Conservation (phyloP, 2,113 vertebrate genomes). For the Microcebus ravelobensis region DNA sequence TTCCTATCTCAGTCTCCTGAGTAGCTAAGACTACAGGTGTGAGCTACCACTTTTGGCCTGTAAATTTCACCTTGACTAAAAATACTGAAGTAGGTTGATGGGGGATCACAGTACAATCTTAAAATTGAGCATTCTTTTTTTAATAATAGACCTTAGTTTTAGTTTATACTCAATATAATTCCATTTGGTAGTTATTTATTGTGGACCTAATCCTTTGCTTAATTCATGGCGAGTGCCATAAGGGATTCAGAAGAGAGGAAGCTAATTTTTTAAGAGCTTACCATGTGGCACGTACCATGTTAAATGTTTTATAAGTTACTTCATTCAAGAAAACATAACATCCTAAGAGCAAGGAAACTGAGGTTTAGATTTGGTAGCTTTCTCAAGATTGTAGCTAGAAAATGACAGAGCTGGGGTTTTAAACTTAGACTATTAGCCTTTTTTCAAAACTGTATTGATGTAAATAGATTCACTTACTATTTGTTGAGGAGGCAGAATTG, state of each 20-base stretch:
- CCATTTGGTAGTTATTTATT: neutral
- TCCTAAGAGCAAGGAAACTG: neutral
- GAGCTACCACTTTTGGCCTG: too few species aligned
- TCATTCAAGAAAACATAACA: neutral
- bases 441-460: neutral
- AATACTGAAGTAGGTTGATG: neutral
- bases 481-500: neutral
- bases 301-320: neutral
- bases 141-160: neutral
- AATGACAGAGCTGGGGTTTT: neutral
- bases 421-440: neutral
- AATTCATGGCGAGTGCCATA: neutral
- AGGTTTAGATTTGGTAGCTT: neutral
- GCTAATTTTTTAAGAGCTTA: neutral
- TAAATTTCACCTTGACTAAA: neutral
- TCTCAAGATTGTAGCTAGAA: neutral
- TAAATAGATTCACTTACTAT: neutral
- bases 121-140: neutral
- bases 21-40: too few species aligned
- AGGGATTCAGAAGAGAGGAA: neutral
- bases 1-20: too few species aligned
- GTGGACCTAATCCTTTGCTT: neutral
- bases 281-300: neutral
- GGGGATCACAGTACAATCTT: neutral
- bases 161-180: neutral